A percentile compares a stretch with the other conserved stretches of the same genome.
phyloP scores from a whole-genome alignment of 2,113 vertebrate genomes.

The Burhinus bistriatus region DNA sequence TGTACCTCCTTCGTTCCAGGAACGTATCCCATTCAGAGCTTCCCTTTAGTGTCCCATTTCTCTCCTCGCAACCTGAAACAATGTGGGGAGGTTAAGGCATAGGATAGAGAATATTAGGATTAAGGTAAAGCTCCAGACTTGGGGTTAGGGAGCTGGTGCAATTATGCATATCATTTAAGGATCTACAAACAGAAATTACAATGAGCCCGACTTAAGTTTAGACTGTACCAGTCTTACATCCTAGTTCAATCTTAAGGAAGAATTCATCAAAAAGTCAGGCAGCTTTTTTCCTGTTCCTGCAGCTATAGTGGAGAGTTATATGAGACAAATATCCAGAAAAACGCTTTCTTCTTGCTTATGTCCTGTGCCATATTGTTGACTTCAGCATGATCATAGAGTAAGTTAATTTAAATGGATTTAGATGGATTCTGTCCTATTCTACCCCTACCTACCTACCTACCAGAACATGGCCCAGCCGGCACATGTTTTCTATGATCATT shows the following conservation, averaged over 20 bases:
- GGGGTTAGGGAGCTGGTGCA: not conserved
- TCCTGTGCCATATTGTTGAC: not conserved
- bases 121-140: not conserved
- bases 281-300: not conserved
- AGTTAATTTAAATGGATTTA: not conserved
- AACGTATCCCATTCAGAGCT: not conserved
- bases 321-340: not conserved
- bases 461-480: not conserved
- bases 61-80: not conserved
- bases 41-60: not conserved
- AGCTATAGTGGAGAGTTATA: not conserved
- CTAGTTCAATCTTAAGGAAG: not conserved
- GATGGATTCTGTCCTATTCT: not conserved
- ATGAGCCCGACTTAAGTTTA: not conserved
- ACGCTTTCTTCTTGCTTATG: not conserved
- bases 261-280: not conserved
- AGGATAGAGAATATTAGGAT: not conserved
- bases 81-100: not conserved
- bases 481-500: not conserved
- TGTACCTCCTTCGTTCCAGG: not conserved
- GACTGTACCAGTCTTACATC: not conserved
- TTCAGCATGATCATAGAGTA: not conserved
- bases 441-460: rapidly evolving
- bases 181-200: not conserved
- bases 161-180: not conserved